A percentile compares a stretch with the other conserved stretches of the same genome.
Evolutionary conservation across 2,888 invertebrate species (phyloP).

Genomic region (Drosophila koepferae): DNA sequence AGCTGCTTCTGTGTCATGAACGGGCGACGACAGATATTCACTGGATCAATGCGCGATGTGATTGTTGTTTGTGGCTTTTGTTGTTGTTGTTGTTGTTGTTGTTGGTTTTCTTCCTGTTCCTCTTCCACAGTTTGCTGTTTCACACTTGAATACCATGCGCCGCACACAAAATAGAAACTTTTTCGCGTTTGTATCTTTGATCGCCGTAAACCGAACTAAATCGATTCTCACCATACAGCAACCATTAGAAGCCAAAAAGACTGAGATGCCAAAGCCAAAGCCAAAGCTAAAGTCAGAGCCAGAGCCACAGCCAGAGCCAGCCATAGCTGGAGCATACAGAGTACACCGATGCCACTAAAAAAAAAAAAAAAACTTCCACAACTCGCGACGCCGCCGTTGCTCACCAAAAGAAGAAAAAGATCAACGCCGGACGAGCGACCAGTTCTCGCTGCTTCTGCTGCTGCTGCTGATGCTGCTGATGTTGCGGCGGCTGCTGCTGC

Average conservation of each 20-base stretch:
- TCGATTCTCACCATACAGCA: constrained; percentile 84
- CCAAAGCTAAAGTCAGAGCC: constrained; percentile 26
- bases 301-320: constrained; percentile 14
- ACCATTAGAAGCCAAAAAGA: constrained; percentile 84
- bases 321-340: constrained; percentile 9
- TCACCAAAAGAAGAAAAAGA: constrained; percentile 46
- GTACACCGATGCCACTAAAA: constrained; percentile 49
- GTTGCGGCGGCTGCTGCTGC: constrained; percentile 20
- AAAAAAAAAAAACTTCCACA: constrained; percentile 47
- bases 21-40: not conserved
- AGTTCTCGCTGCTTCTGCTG: constrained; percentile 55
- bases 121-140: constrained; percentile 35
- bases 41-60: not conserved
- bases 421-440: constrained; percentile 70
- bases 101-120: constrained; percentile 17
- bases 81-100: not conserved
- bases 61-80: not conserved
- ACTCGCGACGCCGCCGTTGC: constrained; percentile 34
- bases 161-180: constrained; percentile 77
- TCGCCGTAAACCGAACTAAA: constrained; percentile 84
- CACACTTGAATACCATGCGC: constrained; percentile 39
- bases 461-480: not conserved
- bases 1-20: constrained; percentile 10
- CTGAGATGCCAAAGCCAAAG: constrained; percentile 48
- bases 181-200: constrained; percentile 84